phyloP scores from a whole-genome alignment of 2,797 vertebrate species.

The Microhierax caerulescens region DNA sequence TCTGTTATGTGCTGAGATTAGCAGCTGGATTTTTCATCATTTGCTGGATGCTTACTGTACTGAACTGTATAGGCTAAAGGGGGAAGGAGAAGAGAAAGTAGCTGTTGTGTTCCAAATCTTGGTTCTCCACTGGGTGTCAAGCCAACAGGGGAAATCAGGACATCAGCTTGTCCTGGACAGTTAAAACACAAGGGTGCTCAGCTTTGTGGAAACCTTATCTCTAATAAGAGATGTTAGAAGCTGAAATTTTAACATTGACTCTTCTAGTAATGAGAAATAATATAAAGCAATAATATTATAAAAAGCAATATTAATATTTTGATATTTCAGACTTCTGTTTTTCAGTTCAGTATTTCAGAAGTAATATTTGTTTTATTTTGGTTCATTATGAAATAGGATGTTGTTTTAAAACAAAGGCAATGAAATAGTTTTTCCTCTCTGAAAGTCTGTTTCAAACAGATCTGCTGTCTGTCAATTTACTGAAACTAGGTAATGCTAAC shows the following conservation, averaged over 20 bases:
- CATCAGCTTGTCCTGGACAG: not conserved
- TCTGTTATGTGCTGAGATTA: not conserved
- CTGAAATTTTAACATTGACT: not conserved
- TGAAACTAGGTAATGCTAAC: not conserved
- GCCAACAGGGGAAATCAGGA: not conserved
- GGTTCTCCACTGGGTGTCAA: not conserved
- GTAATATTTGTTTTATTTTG: not conserved
- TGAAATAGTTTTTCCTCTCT: fast-evolving
- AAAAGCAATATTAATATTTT: not conserved
- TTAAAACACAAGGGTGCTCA: not conserved
- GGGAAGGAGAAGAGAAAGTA: not conserved
- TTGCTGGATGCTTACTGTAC: not conserved
- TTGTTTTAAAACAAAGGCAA: not conserved
- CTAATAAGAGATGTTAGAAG: not conserved
- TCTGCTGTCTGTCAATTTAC: not conserved
- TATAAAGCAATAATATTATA: not conserved
- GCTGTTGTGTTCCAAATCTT: not conserved
- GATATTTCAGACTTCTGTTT: not conserved
- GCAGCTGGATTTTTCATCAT: not conserved
- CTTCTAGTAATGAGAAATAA: not conserved
- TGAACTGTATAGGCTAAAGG: not conserved
- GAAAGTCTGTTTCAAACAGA: not conserved
- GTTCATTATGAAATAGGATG: not conserved
- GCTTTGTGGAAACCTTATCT: not conserved
- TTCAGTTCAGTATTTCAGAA: fast-evolving